A percentile compares a stretch with the other conserved stretches of the same genome.
Conservation (phyloP, 2,113 vertebrate genomes). For the human region GRCh38 chr14:32325001-32325500, state of each 20-base stretch:
- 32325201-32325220: neutral
- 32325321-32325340: neutral
- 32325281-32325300: neutral
- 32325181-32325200: neutral
- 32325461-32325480: neutral
- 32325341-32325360: neutral
- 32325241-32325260: neutral
- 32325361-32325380: neutral
- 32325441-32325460: neutral
- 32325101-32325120: neutral
- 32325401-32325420: neutral
- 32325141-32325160: neutral
- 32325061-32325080: neutral
- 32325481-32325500: neutral
- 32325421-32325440: neutral
- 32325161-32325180: neutral
- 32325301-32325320: neutral
- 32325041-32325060: neutral
- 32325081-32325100: neutral
- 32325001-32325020: neutral
- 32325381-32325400: neutral
- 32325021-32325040: neutral
- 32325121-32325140: neutral
- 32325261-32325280: neutral
- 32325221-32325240: neutral